Percentiles rank a stretch among this genome's conserved stretches.
phyloP scores from a whole-genome alignment of 2,797 vertebrate species.

The Mormyrus hasselquistii region DNA sequence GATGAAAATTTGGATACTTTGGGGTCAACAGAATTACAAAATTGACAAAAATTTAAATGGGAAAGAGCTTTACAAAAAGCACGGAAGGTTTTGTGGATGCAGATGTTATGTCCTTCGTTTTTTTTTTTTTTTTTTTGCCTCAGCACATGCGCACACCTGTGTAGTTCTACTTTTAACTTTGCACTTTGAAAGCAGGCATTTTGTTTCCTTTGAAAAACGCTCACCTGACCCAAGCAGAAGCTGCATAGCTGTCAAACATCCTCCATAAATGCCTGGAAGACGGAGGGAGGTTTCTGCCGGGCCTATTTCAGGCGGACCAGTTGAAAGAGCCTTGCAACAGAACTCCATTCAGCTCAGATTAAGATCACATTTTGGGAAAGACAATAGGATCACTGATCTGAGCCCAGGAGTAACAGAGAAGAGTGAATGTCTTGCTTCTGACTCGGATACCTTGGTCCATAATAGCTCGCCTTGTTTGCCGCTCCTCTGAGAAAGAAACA shows the following conservation, averaged over 20 bases:
- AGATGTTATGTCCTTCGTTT: background rate
- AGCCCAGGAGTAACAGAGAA: conserved; percentile 48
- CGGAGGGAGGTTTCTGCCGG: conserved; percentile 40
- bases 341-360: conserved; percentile 58
- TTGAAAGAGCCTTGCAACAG: conserved; percentile 55
- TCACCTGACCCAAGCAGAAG: conserved; percentile 15
- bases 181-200: background rate
- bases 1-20: background rate
- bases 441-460: conserved; percentile 20
- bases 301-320: conserved; percentile 39
- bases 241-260: conserved; percentile 28
- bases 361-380: conserved; percentile 57
- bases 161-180: background rate
- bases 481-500: conserved; percentile 14
- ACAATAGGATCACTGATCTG: conserved; percentile 58
- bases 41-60: background rate
- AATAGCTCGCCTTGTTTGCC: conserved; percentile 24
- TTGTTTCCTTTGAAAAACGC: conserved; percentile 10
- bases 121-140: background rate
- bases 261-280: conserved; percentile 24
- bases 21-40: background rate
- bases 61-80: background rate
- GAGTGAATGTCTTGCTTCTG: conserved; percentile 44
- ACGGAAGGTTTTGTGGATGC: background rate
- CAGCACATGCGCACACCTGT: background rate